Evolutionary conservation across 2,888 invertebrate genomes (phyloP).

Genomic region (Ganaspis brasiliensis): DNA sequence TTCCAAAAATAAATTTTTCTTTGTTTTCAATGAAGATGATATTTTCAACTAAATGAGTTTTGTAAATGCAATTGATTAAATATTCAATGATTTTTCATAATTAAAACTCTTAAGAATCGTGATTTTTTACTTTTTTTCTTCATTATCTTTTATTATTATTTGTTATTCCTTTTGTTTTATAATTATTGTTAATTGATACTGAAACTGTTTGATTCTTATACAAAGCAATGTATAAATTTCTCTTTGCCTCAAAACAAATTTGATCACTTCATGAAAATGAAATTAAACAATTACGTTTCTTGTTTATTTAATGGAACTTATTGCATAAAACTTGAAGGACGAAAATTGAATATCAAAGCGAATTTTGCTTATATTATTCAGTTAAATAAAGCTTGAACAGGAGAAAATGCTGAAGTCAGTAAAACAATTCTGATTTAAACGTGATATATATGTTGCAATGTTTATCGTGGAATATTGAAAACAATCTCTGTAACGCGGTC

Average conservation of each 20-base stretch:
- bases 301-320: neutral
- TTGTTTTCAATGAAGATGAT: slow-evolving; percentile 31
- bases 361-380: slow-evolving; percentile 23
- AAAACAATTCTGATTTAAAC: slow-evolving; percentile 3
- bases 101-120: slow-evolving; percentile 31
- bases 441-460: slow-evolving; percentile 7
- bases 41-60: slow-evolving; percentile 37
- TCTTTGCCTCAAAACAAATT: no score
- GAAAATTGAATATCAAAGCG: neutral
- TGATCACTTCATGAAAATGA: no score
- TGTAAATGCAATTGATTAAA: slow-evolving; percentile 28
- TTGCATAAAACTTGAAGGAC: neutral
- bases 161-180: no score
- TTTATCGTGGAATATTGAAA: slow-evolving; percentile 19
- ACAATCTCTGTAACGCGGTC: slow-evolving; percentile 30
- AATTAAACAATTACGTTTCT: no score
- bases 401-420: slow-evolving; percentile 18
- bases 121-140: neutral
- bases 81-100: slow-evolving; percentile 3
- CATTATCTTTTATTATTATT: neutral
- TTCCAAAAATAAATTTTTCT: slow-evolving; percentile 29
- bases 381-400: slow-evolving; percentile 2
- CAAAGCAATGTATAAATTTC: no score
- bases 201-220: no score
- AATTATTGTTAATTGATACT: no score